Percentiles rank a stretch among this genome's conserved stretches.
phyloP scores from a whole-genome alignment of 2,888 invertebrate species.

The Epirrhoe tristata region DNA sequence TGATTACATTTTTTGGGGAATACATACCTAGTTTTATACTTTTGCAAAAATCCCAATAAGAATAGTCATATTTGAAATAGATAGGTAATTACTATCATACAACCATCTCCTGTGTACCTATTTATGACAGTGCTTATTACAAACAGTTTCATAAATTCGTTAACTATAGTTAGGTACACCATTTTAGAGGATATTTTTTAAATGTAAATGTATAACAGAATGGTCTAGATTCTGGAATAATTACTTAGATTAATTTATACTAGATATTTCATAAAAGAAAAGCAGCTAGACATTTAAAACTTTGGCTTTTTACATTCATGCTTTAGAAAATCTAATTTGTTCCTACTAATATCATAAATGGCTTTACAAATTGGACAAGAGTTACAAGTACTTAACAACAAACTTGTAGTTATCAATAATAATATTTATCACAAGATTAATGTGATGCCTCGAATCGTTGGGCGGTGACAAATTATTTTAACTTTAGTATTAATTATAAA shows the following conservation, averaged over 20 bases:
- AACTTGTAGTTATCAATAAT: constrained; percentile 14
- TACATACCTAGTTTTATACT: background rate
- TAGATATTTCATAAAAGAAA: constrained; percentile 38
- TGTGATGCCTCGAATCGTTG: constrained; percentile 62
- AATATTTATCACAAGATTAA: constrained; percentile 41
- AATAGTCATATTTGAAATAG: no score
- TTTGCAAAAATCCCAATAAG: background rate
- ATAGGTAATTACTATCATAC: no score
- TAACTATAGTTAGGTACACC: background rate
- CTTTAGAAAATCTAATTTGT: constrained; percentile 56
- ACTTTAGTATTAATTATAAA: constrained; percentile 50
- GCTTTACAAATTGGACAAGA: constrained; percentile 56
- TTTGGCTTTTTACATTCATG: constrained; percentile 62
- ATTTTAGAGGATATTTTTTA: background rate
- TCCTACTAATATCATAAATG: constrained; percentile 52
- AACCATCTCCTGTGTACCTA: no score
- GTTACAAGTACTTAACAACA: constrained; percentile 35
- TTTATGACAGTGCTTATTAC: no score
- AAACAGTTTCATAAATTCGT: no score
- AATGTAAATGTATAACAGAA: constrained; percentile 3
- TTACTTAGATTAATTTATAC: background rate
- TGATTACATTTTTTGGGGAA: background rate
- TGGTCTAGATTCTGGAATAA: background rate
- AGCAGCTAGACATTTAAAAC: constrained; percentile 56
- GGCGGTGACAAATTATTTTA: constrained; percentile 49